Conservation (phyloP, 2,113 vertebrate genomes). For the Tragelaphus buxtoni region DNA sequence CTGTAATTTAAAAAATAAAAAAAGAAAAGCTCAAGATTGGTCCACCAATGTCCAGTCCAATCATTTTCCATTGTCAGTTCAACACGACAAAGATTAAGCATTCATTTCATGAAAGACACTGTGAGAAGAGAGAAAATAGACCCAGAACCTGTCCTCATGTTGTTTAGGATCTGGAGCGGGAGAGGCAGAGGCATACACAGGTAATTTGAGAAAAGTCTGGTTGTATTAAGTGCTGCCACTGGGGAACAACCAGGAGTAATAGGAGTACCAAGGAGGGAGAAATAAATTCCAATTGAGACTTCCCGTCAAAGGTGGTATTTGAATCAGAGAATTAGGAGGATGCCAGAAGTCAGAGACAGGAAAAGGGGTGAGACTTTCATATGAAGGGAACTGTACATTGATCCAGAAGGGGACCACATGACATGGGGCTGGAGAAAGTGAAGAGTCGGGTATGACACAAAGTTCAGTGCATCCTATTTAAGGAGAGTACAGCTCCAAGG, state of each 20-base stretch:
- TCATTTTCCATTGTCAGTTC: not conserved
- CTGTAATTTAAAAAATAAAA: not conserved
- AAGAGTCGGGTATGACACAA: not conserved
- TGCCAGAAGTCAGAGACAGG: not conserved
- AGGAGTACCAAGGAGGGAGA: not conserved
- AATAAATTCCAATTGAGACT: not conserved
- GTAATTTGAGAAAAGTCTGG: not conserved
- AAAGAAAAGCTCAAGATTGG: not conserved
- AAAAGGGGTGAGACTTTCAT: too few species aligned
- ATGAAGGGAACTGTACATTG: not conserved
- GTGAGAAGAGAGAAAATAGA: not conserved
- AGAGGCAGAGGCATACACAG: not conserved
- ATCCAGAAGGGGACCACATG: fast-evolving
- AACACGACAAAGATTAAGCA: not conserved
- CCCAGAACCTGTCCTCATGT: not conserved
- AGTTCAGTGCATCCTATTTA: too few species aligned
- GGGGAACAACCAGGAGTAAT: not conserved
- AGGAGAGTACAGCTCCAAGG: too few species aligned
- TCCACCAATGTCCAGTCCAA: not conserved
- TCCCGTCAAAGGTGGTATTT: not conserved
- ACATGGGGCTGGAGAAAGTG: not conserved
- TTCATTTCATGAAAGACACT: not conserved
- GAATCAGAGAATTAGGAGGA: not conserved
- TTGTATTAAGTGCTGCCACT: not conserved
- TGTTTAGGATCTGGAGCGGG: not conserved